Conservation (phyloP, 2,888 invertebrate species). For the Podabrus alpinus region DNA sequence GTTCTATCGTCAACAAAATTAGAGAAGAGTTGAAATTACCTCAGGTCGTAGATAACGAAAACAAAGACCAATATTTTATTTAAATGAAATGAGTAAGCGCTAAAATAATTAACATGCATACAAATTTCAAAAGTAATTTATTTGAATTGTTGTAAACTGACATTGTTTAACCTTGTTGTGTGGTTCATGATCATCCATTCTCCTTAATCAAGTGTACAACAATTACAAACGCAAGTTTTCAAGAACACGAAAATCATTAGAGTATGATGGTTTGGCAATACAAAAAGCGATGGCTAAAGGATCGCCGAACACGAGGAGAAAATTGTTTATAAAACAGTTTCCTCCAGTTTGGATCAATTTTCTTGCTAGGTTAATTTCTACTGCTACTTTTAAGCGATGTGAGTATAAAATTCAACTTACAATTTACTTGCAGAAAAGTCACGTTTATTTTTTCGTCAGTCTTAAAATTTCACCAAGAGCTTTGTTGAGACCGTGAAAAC, state of each 20-base stretch:
- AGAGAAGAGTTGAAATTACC: neutral
- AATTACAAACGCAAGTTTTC: neutral
- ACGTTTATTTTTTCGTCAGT: neutral
- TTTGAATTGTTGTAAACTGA: neutral
- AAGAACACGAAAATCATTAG: neutral
- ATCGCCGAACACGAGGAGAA: neutral
- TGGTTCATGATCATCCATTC: neutral
- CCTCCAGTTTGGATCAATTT: neutral
- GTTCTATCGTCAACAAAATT: neutral
- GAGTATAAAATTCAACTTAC: neutral
- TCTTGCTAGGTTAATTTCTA: neutral
- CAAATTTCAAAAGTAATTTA: neutral
- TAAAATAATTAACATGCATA: neutral
- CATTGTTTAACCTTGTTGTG: neutral
- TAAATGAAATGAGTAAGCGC: neutral
- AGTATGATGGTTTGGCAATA: neutral
- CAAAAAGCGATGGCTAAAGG: neutral
- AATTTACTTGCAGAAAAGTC: neutral
- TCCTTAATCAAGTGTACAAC: neutral
- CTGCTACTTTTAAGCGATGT: neutral
- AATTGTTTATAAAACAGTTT: neutral
- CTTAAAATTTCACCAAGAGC: neutral
- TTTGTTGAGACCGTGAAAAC: constrained; percentile 7
- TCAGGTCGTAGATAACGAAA: neutral
- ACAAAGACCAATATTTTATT: neutral